Evolutionary conservation across 2,888 invertebrate genomes (phyloP), one percentile per base, ranked within the genome.

Genomic region (Agrenia bidenticulata): DNA sequence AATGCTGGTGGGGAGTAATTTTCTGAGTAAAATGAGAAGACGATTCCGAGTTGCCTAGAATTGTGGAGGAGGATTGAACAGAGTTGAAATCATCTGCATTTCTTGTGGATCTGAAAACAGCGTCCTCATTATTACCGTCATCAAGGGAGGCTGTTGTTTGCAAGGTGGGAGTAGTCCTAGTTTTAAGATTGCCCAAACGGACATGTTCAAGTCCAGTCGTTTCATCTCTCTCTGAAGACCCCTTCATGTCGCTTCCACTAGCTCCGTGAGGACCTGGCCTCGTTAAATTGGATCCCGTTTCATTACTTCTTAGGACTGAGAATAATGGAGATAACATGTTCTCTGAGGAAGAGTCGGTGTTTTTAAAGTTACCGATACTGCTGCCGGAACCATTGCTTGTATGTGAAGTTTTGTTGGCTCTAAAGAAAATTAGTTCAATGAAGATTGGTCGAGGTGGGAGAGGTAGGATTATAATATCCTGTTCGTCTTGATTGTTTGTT

Each of bases 401-500:
- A n/a, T 4, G 15, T 4, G 45, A n/a, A 45, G 7, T 19, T 45
- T 15, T 45, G 15, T 45, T 45, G 4, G 21, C n/a, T 15, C n/a
- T n/a, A 15, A 45, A 21, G 45, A 45, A 45, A 21, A 45, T 45
- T 45, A 45, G n/a, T 7, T 45, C 45, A 45, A 45, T 21, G 17
- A 45, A 21, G 21, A 45, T 45, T 19, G 45, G 45, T 45, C 45
- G 45, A 19, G 17, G 45, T 19, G 21, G 21, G 45, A 45, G 21
- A 19, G 45, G 45, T n/a, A 45, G 7, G 15, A 45, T 7, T 5
- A 45, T 45, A 19, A 45, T 45, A 7, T 45, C 45, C 32, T 32
- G 5, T 11, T 61, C 45, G 56, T 56, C 45, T 54, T 50, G 57
- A 66, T 66, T 63, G 59, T 55, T 62, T 59, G 58, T 54, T 62